Conservation (phyloP, 2,888 invertebrate genomes). For the Dryobota labecula region DNA sequence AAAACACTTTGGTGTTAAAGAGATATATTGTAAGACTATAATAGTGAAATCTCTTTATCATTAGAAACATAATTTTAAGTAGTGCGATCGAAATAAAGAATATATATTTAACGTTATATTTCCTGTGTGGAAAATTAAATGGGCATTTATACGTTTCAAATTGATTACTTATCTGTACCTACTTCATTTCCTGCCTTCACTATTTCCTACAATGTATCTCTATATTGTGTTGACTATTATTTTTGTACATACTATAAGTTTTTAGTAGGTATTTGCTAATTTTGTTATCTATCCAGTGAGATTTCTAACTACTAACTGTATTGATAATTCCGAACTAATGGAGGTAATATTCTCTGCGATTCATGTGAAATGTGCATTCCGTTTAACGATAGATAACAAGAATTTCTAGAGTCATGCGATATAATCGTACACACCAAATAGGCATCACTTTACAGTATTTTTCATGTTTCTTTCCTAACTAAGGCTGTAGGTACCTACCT, state of each 20-base stretch:
- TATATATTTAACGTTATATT: constrained; percentile 85
- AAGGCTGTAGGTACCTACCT: constrained; percentile 15
- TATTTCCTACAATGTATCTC: constrained; percentile 83
- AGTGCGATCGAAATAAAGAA: constrained; percentile 81
- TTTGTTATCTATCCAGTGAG: constrained; percentile 81
- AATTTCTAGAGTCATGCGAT: constrained; percentile 37
- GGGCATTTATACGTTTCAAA: constrained; percentile 88
- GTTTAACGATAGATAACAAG: constrained; percentile 55
- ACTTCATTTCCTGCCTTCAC: constrained; percentile 78
- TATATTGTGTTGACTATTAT: constrained; percentile 77
- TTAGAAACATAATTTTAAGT: constrained; percentile 85
- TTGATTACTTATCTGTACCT: constrained; percentile 74
- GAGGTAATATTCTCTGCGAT: constrained; percentile 60
- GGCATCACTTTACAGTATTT: constrained; percentile 35
- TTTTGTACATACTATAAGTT: constrained; percentile 77
- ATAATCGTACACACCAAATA: constrained; percentile 41
- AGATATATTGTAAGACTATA: constrained; percentile 87
- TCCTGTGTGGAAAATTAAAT: constrained; percentile 79
- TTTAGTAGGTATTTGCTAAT: constrained; percentile 65
- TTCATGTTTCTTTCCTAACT: constrained; percentile 23
- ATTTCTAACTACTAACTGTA: constrained; percentile 61
- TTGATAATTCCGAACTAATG: constrained; percentile 50
- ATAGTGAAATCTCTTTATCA: constrained; percentile 86
- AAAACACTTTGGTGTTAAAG: constrained; percentile 81
- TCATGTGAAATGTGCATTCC: constrained; percentile 61